Conservation (phyloP, 2,113 vertebrate genomes). For the Phoxinus phoxinus region DNA sequence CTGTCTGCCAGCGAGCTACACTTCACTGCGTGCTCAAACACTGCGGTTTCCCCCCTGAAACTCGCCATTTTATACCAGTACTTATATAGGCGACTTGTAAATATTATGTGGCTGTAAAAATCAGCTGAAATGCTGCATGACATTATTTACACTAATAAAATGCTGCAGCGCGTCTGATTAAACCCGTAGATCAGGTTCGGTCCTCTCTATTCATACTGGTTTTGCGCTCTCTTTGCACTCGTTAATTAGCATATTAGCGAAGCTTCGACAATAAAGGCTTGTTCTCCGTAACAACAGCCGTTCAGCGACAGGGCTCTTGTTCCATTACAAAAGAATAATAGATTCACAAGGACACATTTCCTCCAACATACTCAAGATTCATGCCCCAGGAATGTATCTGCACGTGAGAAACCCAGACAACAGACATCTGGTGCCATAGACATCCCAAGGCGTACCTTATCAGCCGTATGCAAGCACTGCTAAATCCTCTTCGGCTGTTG, state of each 20-base stretch:
- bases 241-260: conserved; percentile 53
- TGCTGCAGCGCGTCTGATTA: conserved; percentile 30
- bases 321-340: conserved; percentile 47
- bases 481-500: conserved; percentile 16
- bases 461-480: conserved; percentile 41
- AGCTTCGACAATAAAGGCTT: conserved; percentile 43
- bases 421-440: conserved; percentile 46
- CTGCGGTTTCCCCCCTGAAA: not conserved
- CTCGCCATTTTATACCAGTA: conserved; percentile 12
- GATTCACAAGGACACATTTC: conserved; percentile 46
- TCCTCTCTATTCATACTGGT: conserved; percentile 12
- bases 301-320: conserved; percentile 48
- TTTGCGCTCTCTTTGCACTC: conserved; percentile 38
- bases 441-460: conserved; percentile 42
- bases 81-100: not conserved
- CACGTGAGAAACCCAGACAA: conserved; percentile 44
- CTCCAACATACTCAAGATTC: conserved; percentile 48
- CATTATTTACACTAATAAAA: conserved; percentile 40
- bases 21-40: conserved; percentile 17
- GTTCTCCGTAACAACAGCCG: conserved; percentile 46
- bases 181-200: conserved; percentile 45
- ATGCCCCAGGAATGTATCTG: conserved; percentile 42
- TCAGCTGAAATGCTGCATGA: conserved; percentile 24
- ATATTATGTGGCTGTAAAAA: conserved; percentile 27
- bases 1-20: conserved; percentile 9